Evolutionary conservation across 2,888 invertebrate species (phyloP), one percentile per base, ranked within the genome.

Genomic region (Drosophila peninsularis): DNA sequence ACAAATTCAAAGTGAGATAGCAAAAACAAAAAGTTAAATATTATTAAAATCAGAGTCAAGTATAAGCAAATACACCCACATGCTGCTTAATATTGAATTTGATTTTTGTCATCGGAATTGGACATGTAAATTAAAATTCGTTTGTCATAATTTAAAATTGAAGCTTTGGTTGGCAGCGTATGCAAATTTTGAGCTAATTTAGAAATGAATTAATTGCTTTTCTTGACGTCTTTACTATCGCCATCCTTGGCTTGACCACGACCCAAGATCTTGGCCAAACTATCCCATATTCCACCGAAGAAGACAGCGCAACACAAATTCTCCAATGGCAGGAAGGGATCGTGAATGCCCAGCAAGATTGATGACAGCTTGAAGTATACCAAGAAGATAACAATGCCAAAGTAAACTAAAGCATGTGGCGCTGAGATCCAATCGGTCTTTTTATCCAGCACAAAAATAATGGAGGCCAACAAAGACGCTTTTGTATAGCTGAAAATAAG

Each of bases 261-360:
- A 88, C 97, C 96, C 81, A 98, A 94, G 70, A 98, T 95, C 92
- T 97, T 96, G 72, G 97, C 96, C 90, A 99, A 94, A 39, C 98
- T 98, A 93, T 99, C 99, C 97, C 98, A 99, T 92, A 99, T 97
- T 60, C 99, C 99, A 42, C 99, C 99, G 93, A 99, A 95, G 94
- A 98, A 98, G 56, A 99, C 93, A 24, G 99, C 98, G 92, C 98
- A 99, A 93, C 97, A 96, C 63, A 99, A 94, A 93, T 99, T 99
- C 94, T 99, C 99, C 92, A 99, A 98, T 14, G 99, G 99, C 89
- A 98, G 95, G 93, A 99, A 99, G 41, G 99, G 99, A 94, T 99
- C 99, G 91, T 98, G 98, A 89, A 99, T 99, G 81, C 98, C 98
- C 87, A 99, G 94, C 64, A 99, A 94, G 89, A 99, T 96, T 10